A percentile compares a stretch with the other conserved stretches of the same genome.
These are phyloP conservation scores for Clangula hyemalis DNA, from an alignment of 2,797 vertebrate species.

Conservation along the genomic window DNA sequence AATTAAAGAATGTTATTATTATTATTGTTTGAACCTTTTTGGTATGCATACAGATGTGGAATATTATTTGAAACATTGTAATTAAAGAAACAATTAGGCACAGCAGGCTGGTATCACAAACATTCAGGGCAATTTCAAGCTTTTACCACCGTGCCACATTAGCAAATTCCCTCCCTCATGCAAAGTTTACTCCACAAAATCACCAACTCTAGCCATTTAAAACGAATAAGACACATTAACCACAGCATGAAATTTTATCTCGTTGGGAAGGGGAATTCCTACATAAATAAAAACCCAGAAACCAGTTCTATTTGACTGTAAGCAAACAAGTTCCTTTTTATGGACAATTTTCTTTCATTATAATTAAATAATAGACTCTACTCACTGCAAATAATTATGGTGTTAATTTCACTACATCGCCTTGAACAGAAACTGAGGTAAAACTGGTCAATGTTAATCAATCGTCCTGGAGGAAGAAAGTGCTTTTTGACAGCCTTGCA, in stretches of 20 bases:
- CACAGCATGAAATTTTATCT: conserved; percentile 20
- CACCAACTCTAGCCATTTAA: neutral
- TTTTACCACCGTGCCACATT: conserved; percentile 49
- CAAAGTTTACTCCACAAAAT: conserved; percentile 50
- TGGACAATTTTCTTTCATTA: conserved; percentile 56
- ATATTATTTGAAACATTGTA: conserved; percentile 53
- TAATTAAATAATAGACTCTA: conserved; percentile 65
- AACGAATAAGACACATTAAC: neutral
- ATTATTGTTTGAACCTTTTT: neutral
- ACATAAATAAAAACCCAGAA: conserved; percentile 38
- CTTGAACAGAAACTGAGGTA: conserved; percentile 63
- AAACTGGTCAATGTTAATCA: conserved; percentile 65
- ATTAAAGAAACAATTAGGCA: conserved; percentile 73
- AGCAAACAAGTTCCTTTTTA: conserved; percentile 54
- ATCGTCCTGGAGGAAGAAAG: conserved; percentile 47
- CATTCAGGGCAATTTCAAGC: conserved; percentile 50
- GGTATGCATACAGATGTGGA: conserved; percentile 28
- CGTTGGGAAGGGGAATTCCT: neutral
- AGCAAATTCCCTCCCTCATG: conserved; percentile 45
- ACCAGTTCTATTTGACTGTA: conserved; percentile 38
- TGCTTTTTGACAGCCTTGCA: conserved; percentile 48
- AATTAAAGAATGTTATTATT: conserved; percentile 21
- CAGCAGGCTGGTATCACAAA: conserved; percentile 2
- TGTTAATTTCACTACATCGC: conserved; percentile 64
- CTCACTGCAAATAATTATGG: conserved; percentile 60